These are phyloP conservation scores for Trachymyrmex cornetzi DNA, from an alignment of 1,140 invertebrate genomes.

Conservation along the genomic window DNA sequence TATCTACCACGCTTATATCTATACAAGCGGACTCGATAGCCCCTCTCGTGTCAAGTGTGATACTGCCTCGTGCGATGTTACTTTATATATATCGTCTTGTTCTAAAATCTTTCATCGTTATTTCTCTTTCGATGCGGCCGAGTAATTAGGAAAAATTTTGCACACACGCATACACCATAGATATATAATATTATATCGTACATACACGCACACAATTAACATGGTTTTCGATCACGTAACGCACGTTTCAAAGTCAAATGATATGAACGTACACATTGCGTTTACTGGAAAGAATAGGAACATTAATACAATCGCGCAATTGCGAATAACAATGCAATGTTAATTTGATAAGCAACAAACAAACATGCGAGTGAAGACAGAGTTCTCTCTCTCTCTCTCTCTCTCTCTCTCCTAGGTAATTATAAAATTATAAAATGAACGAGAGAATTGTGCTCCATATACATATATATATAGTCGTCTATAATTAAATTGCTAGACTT, in stretches of 20 bases:
- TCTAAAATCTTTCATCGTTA: background rate
- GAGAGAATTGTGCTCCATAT: background rate
- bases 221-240: background rate
- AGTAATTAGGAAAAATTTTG: background rate
- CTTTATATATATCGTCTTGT: no score
- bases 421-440: background rate
- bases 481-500: background rate
- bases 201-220: background rate
- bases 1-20: background rate
- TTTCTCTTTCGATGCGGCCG: background rate
- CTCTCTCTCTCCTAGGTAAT: background rate
- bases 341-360: background rate
- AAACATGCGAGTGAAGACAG: background rate
- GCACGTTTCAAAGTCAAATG: background rate
- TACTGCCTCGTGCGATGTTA: background rate
- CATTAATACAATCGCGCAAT: background rate
- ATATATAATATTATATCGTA: background rate
- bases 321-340: background rate
- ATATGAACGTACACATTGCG: background rate
- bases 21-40: conserved; percentile 18
- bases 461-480: background rate
- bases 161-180: no score
- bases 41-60: conserved; percentile 17
- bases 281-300: background rate
- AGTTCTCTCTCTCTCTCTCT: no score